A percentile compares a stretch with the other conserved stretches of the same genome.
These are phyloP conservation scores for Melopsittacus undulatus DNA, from an alignment of 2,797 vertebrate genomes.

Conservation along the genomic window DNA sequence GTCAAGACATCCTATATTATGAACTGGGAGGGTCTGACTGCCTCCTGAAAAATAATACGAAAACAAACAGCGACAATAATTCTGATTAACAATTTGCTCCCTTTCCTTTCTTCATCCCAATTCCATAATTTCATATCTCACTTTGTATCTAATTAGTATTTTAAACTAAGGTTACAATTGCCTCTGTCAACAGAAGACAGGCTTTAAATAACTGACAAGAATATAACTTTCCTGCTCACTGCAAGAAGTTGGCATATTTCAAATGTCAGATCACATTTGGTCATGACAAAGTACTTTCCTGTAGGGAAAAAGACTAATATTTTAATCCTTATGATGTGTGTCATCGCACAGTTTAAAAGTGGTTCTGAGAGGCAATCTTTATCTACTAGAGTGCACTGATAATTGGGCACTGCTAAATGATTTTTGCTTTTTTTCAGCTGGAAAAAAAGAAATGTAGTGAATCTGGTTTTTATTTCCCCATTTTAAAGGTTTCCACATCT, in stretches of 20 bases:
- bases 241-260: conserved; percentile 19
- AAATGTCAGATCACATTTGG: conserved; percentile 37
- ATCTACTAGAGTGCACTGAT: conserved; percentile 5
- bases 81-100: not conserved
- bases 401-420: not conserved
- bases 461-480: conserved; percentile 69
- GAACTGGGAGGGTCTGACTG: not conserved
- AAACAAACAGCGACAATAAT: not conserved
- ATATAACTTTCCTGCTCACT: conserved; percentile 6
- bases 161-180: conserved; percentile 6
- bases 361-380: not conserved
- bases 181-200: not conserved
- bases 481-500: conserved; percentile 69
- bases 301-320: conserved; percentile 41
- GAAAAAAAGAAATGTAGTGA: conserved; percentile 28
- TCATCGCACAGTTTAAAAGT: conserved; percentile 42
- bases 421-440: conserved; percentile 6
- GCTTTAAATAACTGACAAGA: conserved; percentile 9
- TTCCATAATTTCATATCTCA: not conserved
- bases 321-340: conserved; percentile 52
- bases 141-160: not conserved
- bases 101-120: not conserved
- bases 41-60: not conserved
- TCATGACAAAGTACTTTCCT: conserved; percentile 28
- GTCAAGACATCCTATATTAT: not conserved